These are phyloP conservation scores for Heliconius congener DNA, from an alignment of 1,140 invertebrate species.

Conservation along the genomic window DNA sequence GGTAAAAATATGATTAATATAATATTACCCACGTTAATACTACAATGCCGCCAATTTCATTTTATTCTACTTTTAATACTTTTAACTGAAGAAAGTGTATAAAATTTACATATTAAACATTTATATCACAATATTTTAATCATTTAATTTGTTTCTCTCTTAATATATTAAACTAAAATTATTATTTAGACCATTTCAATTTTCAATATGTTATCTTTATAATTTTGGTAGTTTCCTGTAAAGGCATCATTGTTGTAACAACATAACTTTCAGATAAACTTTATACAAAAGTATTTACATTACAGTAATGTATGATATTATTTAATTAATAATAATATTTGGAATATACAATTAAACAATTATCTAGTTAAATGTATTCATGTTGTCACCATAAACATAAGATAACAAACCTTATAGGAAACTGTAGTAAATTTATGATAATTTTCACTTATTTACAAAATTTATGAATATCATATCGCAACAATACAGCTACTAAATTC, in stretches of 20 bases:
- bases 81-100: background rate
- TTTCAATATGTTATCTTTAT: background rate
- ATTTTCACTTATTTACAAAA: too few species aligned
- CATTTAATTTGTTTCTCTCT: background rate
- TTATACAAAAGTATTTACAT: background rate
- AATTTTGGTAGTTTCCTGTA: background rate
- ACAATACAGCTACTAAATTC: too few species aligned
- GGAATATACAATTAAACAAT: too few species aligned
- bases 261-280: background rate
- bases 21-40: background rate
- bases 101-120: background rate
- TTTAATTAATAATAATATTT: too few species aligned
- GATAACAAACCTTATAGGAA: too few species aligned
- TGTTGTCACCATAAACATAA: too few species aligned
- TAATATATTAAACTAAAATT: too few species aligned
- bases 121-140: background rate
- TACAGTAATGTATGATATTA: too few species aligned
- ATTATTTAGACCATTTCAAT: background rate
- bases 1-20: slow-evolving; percentile 39
- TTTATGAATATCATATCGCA: too few species aligned
- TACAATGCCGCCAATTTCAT: background rate
- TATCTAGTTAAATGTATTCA: too few species aligned
- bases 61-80: background rate
- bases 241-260: background rate
- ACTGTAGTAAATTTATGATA: too few species aligned